phyloP scores from a whole-genome alignment of 2,113 vertebrate genomes.

The Etia nguti region DNA sequence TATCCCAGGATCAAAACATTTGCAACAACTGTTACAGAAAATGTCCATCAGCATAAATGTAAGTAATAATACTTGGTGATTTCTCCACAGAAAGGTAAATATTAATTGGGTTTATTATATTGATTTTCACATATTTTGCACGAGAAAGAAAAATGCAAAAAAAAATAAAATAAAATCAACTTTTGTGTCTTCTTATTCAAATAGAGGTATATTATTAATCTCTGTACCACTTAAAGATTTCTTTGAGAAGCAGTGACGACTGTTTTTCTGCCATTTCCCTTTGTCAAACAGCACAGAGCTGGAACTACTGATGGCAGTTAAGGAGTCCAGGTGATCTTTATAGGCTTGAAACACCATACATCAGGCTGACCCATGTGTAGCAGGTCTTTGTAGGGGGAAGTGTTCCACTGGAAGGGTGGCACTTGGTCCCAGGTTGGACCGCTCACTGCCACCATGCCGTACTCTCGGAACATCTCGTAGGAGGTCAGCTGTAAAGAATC shows the following conservation, averaged over 20 bases:
- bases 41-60: background rate
- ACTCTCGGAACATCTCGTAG: constrained; percentile 69
- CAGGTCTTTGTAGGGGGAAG: constrained; percentile 76
- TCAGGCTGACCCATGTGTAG: constrained; percentile 92
- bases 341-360: constrained; percentile 82
- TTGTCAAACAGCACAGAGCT: constrained; percentile 1
- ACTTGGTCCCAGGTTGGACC: constrained; percentile 89
- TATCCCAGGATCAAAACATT: background rate
- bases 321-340: constrained; percentile 80
- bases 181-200: background rate
- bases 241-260: background rate
- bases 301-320: constrained; percentile 25
- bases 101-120: background rate
- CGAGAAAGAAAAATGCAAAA: background rate
- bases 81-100: background rate
- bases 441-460: constrained; percentile 77
- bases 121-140: background rate
- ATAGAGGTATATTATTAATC: background rate
- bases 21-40: background rate
- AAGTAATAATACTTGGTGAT: background rate
- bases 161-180: background rate
- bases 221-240: background rate
- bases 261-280: constrained; percentile 9
- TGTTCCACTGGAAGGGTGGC: constrained; percentile 89
- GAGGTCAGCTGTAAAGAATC: constrained; percentile 79